A percentile compares a stretch with the other conserved stretches of the same genome.
Conservation (phyloP, 92 coral and sea anemone species). For the Virgularia gustaviana region DNA sequence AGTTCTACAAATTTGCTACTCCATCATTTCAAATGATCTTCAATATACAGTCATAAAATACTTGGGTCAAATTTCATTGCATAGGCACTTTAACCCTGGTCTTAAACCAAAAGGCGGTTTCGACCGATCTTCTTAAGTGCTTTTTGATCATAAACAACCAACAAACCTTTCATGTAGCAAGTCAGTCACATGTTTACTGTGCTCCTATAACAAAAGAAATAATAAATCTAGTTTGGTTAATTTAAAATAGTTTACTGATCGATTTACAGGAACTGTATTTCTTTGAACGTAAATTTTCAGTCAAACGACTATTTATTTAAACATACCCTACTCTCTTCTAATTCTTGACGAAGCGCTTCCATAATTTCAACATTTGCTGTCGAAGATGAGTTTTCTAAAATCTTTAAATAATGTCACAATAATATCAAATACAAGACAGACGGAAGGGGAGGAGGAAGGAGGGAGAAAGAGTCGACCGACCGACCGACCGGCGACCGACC, state of each 20-base stretch:
- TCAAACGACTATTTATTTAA: not conserved
- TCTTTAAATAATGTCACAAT: too few species aligned
- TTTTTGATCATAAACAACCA: too few species aligned
- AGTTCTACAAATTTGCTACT: too few species aligned
- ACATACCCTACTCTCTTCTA: conserved; percentile 27
- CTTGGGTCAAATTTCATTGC: too few species aligned
- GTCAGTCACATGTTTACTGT: conserved; percentile 17
- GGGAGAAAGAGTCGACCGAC: not conserved
- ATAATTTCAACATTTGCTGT: conserved; percentile 64
- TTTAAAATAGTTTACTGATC: not conserved
- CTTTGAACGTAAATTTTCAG: not conserved
- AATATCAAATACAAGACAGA: too few species aligned
- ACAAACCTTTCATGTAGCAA: conserved; percentile 23
- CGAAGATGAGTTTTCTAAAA: conserved; percentile 60
- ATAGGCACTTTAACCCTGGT: too few species aligned
- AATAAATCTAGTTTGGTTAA: not conserved
- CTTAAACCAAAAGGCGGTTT: too few species aligned
- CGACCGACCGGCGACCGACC: too few species aligned
- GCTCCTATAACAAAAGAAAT: not conserved
- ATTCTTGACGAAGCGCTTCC: conserved; percentile 56
- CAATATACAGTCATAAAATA: too few species aligned
- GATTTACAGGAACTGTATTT: not conserved
- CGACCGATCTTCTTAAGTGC: too few species aligned
- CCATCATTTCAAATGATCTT: too few species aligned
- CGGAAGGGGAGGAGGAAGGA: too few species aligned